Evolutionary conservation across 2,797 vertebrate species (phyloP), one percentile per base, ranked within the genome.

Genomic region (Pygocentrus nattereri): DNA sequence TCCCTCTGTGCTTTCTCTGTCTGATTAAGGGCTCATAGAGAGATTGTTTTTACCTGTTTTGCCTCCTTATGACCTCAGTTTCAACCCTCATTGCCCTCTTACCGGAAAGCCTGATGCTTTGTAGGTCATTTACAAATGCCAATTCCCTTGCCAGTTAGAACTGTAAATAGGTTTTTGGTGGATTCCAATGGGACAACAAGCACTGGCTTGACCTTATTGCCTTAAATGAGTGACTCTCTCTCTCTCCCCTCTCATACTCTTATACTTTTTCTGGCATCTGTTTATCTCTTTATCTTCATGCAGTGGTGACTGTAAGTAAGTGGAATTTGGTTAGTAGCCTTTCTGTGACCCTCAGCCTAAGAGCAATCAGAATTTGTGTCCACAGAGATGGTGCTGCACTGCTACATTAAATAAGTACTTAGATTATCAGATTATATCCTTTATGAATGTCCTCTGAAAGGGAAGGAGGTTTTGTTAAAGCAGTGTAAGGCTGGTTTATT

Each of bases 271-370:
- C 72, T 80, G 76, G 82, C 50, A 50, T 76, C 50, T 84, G 70
- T 84, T 81, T 73, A 79, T 84, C 78, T 87, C 78, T 91, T 83
- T 93, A 92, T 93, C 91, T 91, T 89, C 87, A 91, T 91, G 86
- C 89, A 89, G 89, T 89, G 89, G 88, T 90, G 87, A 91, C 90
- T 89, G 90, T 90, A 78, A 91, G 87, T 80, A 72, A 88, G 88
- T 78, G 85, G 70, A 80, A 85, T 83, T 88, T 77, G 56, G 80
- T 80, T 75, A 72, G 78, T 81, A 82, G 81, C 85, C 83, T 79
- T 75, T 85, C 68, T 64, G 2, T 85, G 83, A 87, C 83, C 86
- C 79, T 83, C 68, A 52, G 58, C 59, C 54, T 41, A 34, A 67
- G 30, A 75, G 64, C 72, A 85, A 76, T 84, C 56, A 77, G 74